Percentiles rank a stretch among this genome's conserved stretches.
phyloP scores from a whole-genome alignment of 2,888 invertebrate species.

The Torymus aiolomorphi region DNA sequence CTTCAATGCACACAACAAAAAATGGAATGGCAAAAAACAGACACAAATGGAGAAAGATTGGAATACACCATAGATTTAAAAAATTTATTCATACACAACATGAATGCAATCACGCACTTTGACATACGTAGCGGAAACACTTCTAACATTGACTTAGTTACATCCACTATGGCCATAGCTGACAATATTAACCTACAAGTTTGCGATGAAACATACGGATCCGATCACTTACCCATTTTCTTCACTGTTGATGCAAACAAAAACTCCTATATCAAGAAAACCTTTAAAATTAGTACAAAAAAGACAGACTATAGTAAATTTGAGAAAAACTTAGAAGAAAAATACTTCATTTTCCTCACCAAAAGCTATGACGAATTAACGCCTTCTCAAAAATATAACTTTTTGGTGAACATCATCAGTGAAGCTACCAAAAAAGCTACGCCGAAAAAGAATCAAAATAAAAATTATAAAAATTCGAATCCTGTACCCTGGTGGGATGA shows the following conservation, averaged over 20 bases:
- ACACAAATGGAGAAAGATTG: conserved; percentile 33
- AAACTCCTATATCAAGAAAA: not conserved
- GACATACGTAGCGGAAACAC: not conserved
- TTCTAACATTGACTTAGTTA: conserved; percentile 35
- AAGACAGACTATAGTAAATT: conserved; percentile 13
- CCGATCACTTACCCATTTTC: not conserved
- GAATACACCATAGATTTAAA: conserved; percentile 25
- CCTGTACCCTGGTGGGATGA: too few species aligned
- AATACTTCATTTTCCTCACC: conserved; percentile 6
- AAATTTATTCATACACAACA: too few species aligned
- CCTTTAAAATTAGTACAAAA: too few species aligned
- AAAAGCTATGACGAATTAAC: not conserved
- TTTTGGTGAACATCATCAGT: conserved; percentile 26
- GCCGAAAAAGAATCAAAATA: conserved; percentile 18
- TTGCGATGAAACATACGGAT: too few species aligned
- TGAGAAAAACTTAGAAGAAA: not conserved
- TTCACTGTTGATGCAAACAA: conserved; percentile 16
- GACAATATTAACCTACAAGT: too few species aligned
- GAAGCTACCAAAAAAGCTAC: too few species aligned
- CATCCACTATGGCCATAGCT: conserved; percentile 20
- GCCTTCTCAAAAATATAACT: conserved; percentile 43
- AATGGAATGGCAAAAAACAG: conserved; percentile 30
- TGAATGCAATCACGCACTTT: too few species aligned
- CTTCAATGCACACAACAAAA: too few species aligned
- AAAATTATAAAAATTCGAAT: too few species aligned